Evolutionary conservation across 2,113 vertebrate species (phyloP).

Genomic region (Callionymus lyra): DNA sequence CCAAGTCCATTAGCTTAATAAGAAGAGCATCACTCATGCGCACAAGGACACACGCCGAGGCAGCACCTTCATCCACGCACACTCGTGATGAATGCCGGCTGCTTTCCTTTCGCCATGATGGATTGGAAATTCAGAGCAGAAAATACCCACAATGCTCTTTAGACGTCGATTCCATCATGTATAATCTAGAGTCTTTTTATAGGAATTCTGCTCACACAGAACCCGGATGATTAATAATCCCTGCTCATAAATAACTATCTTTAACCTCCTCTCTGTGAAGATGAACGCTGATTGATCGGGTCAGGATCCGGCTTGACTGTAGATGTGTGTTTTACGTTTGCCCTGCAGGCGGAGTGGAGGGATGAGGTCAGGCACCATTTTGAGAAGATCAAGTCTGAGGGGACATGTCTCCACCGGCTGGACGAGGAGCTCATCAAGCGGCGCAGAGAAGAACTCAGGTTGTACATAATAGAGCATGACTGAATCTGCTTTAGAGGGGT

Average conservation of each 20-base stretch:
- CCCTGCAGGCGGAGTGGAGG: slow-evolving; percentile 84
- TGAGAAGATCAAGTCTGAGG: slow-evolving; percentile 95
- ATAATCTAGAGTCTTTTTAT: too few relatives aligned
- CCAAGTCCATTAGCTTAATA: slow-evolving; percentile 69
- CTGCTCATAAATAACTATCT: too few relatives aligned
- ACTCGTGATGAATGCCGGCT: slow-evolving; percentile 6
- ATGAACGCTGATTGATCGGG: slow-evolving; percentile 19
- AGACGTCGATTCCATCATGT: too few relatives aligned
- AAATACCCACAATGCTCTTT: too few relatives aligned
- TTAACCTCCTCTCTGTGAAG: too few relatives aligned
- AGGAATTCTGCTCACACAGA: too few relatives aligned
- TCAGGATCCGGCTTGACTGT: background rate
- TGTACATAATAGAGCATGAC: too few relatives aligned
- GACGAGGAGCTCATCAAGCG: slow-evolving; percentile 92
- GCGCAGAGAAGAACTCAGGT: slow-evolving; percentile 91
- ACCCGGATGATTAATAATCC: too few relatives aligned
- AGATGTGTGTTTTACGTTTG: slow-evolving; percentile 9
- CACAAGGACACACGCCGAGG: slow-evolving; percentile 12
- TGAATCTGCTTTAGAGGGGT: too few relatives aligned
- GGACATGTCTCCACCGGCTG: slow-evolving; percentile 88
- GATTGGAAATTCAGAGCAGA: too few relatives aligned
- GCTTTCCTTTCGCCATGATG: too few relatives aligned
- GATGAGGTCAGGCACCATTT: slow-evolving; percentile 94
- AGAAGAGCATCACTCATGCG: slow-evolving; percentile 38
- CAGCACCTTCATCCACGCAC: background rate